Base-by-base conservation (phyloP, 2,113 vertebrate genomes). In the Macrotus californicus region DNA sequence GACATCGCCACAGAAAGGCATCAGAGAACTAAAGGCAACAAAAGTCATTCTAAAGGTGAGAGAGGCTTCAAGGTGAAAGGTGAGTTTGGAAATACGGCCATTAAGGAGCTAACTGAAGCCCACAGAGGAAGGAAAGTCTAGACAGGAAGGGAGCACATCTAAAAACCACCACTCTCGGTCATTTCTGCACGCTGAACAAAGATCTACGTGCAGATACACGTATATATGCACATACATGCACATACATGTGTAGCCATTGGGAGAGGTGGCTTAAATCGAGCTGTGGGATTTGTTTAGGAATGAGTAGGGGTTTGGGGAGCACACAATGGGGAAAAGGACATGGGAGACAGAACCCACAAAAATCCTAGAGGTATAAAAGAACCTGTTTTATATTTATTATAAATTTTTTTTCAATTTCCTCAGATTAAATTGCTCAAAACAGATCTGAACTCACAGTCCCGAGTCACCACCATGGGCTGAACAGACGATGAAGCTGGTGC, bases 121-220 rank as follows among this genome's bases (percentile, higher is more conserved):
- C n/a, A 3, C 12, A 6, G 67, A 88, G 39, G 24, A 14, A 7
- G 8, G 2, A 50, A 72, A 67, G 7, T 3, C 10, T 14, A 0
- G 1, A 15, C 2, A 52, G 11, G 31, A 13, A 43, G 6, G 31
- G 5, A 61, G 59, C 24, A 11, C 6, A 0, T 36, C 12, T 61
- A 29, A 29, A 11, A 61, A n/a, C 52, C 29, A 18, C 8, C 4
- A 43, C 5, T 2, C 29, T 5, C 18, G 22, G 11, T 6, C 43
- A 14, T 34, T 18, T 72, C 22, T 7, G 0, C 1, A 6, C 13
- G 52, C 59, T 7, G 5, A 0, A 0, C 10, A 24, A 22, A 54
- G 29, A n/a, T 2, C 5, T 0, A 6, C 31, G 8, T 19, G 46
- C 26, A 79, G 2, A 48, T 1, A 70, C 0, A 19, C 2, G n/a